A percentile compares a stretch with the other conserved stretches of the same genome.
phyloP scores from a whole-genome alignment of 2,113 vertebrate species.

The Sinocyclocheilus rhinocerous region DNA sequence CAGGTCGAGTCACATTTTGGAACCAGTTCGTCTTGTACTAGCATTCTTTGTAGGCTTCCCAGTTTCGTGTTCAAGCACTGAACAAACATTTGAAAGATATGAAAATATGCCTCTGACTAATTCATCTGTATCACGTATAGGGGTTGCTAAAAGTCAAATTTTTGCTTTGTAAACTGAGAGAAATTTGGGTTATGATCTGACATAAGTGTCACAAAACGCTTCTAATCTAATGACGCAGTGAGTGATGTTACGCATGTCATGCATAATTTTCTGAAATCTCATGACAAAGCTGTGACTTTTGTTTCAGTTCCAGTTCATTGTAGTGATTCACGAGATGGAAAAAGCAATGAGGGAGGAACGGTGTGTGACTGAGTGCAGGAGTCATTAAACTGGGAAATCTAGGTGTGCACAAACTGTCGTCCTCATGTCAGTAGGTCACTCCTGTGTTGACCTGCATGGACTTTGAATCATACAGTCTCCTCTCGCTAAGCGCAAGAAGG shows the following conservation, averaged over 20 bases:
- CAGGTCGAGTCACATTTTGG: constrained; percentile 43
- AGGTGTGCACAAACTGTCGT: background rate
- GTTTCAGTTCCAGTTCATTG: constrained; percentile 22
- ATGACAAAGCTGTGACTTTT: constrained; percentile 25
- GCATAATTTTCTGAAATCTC: constrained; percentile 16
- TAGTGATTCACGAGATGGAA: constrained; percentile 19
- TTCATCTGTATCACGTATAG: background rate
- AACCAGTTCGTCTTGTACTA: constrained; percentile 62
- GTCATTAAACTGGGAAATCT: constrained; percentile 42
- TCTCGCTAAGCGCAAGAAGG: constrained; percentile 15
- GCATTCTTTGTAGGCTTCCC: constrained; percentile 31
- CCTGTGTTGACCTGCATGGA: background rate
- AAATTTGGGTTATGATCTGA: background rate
- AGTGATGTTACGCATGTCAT: background rate
- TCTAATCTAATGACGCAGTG: background rate
- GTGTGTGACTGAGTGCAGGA: background rate
- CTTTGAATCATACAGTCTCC: background rate
- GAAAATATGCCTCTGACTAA: background rate
- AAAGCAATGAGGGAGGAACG: background rate
- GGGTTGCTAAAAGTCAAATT: background rate
- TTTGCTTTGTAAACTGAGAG: background rate
- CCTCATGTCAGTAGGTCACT: background rate
- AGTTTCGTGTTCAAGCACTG: background rate
- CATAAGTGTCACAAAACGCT: background rate
- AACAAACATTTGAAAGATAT: constrained; percentile 15